Evolutionary conservation across 2,888 invertebrate species (phyloP).

Genomic region (Thyatira batis): DNA sequence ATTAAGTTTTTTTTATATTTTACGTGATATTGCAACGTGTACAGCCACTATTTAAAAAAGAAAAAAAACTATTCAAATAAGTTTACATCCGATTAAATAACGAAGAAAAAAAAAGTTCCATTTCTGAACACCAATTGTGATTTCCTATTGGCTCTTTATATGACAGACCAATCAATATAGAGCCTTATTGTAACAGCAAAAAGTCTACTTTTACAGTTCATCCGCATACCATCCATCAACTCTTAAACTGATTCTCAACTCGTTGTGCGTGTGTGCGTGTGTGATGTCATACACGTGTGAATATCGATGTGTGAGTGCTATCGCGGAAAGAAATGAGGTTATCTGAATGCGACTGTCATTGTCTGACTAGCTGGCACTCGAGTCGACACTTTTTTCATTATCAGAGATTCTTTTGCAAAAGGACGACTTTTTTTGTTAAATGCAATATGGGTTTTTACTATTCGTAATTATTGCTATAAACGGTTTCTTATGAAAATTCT

Average conservation of each 20-base stretch:
- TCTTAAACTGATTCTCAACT: constrained; percentile 8
- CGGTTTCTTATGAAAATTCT: no score
- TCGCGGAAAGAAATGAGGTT: constrained; percentile 81
- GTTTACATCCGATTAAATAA: no score
- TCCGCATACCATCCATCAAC: constrained; percentile 1
- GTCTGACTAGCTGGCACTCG: constrained; percentile 59
- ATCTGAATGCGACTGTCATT: constrained; percentile 77
- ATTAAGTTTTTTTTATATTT: no score
- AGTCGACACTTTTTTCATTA: constrained; percentile 29
- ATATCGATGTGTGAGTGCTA: constrained; percentile 51
- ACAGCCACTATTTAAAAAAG: no score
- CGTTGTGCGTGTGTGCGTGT: constrained; percentile 12
- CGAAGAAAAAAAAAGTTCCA: no score
- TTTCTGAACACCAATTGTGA: no score
- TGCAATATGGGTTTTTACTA: no score
- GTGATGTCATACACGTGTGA: constrained; percentile 29
- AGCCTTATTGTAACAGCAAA: background rate
- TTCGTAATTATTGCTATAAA: no score
- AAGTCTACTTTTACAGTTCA: background rate
- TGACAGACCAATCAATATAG: background rate
- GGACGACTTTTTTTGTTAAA: no score
- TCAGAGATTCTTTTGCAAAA: background rate
- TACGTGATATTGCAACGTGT: no score
- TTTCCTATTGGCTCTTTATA: no score
- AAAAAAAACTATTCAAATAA: no score